A percentile compares a stretch with the other conserved stretches of the same genome.
Evolutionary conservation across 2,888 invertebrate species (phyloP).

Genomic region (Adelognathus sp.): DNA sequence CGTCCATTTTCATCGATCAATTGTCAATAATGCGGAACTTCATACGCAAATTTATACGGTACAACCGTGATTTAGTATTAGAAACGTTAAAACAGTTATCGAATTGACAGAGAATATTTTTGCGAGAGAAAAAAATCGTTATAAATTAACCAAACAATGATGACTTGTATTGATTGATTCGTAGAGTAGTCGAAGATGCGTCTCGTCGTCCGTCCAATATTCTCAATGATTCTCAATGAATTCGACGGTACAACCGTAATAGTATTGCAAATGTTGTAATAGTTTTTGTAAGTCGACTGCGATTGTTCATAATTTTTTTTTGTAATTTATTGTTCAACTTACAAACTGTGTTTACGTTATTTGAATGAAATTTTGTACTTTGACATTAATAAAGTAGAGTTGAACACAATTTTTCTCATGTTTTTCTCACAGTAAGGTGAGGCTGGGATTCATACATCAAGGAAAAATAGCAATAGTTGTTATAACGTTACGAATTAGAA

Average conservation of each 20-base stretch:
- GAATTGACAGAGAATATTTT: too few relatives aligned
- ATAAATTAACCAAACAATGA: neutral
- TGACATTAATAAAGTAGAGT: conserved; percentile 27
- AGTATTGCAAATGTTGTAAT: neutral
- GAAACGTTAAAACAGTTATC: too few relatives aligned
- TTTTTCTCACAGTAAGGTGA: neutral
- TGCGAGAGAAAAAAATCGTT: neutral
- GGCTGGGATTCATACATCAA: neutral
- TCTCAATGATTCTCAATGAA: neutral
- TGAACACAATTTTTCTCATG: neutral
- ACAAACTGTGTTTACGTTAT: neutral
- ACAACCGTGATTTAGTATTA: too few relatives aligned
- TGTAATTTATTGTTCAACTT: neutral
- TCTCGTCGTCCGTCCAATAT: conserved; percentile 1
- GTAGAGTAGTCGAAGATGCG: neutral
- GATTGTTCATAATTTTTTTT: neutral
- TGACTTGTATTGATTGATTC: neutral
- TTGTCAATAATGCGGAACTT: conserved; percentile 13
- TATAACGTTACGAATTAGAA: too few relatives aligned
- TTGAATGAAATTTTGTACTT: conserved; percentile 17
- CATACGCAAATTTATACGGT: neutral
- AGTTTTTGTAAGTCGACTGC: neutral
- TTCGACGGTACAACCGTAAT: neutral
- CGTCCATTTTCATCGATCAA: too few relatives aligned
- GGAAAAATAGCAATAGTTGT: too few relatives aligned